Evolutionary conservation across 1,140 invertebrate species (phyloP).

Genomic region (Philaenus spumarius): DNA sequence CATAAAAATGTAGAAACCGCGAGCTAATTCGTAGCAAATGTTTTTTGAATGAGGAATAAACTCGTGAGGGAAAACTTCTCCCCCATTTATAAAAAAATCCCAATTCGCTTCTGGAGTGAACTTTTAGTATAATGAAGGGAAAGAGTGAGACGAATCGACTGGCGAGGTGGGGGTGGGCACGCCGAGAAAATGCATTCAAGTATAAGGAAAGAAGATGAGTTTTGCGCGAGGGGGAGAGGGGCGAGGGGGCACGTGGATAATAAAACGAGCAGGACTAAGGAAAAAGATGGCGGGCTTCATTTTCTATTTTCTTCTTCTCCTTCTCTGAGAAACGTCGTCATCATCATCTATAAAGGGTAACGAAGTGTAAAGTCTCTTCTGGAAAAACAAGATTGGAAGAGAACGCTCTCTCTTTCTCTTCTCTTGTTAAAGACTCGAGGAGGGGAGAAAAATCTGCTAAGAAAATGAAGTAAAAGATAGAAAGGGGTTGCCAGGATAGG

Average conservation of each 20-base stretch:
- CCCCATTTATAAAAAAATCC: not conserved
- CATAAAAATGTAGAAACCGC: too few relatives aligned
- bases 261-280: slow-evolving; percentile 4
- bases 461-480: slow-evolving; percentile 11
- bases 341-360: slow-evolving; percentile 16
- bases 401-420: not conserved
- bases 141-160: not conserved
- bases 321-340: not conserved
- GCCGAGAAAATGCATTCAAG: slow-evolving; percentile 14
- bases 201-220: slow-evolving; percentile 20
- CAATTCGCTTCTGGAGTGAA: not conserved
- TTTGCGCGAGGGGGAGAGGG: not conserved
- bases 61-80: too few relatives aligned
- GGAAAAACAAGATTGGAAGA: slow-evolving; percentile 8
- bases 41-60: not conserved
- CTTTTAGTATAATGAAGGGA: slow-evolving; percentile 14
- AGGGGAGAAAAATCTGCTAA: slow-evolving; percentile 7
- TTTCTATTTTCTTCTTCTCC: slow-evolving; percentile 11
- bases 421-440: slow-evolving; percentile 9
- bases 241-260: not conserved
- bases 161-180: not conserved
- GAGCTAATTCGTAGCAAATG: too few relatives aligned
- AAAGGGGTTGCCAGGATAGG: not conserved
- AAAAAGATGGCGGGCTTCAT: slow-evolving; percentile 13
- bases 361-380: slow-evolving; percentile 10